phyloP scores from a whole-genome alignment of 2,888 invertebrate genomes.

The Xylota segnis region DNA sequence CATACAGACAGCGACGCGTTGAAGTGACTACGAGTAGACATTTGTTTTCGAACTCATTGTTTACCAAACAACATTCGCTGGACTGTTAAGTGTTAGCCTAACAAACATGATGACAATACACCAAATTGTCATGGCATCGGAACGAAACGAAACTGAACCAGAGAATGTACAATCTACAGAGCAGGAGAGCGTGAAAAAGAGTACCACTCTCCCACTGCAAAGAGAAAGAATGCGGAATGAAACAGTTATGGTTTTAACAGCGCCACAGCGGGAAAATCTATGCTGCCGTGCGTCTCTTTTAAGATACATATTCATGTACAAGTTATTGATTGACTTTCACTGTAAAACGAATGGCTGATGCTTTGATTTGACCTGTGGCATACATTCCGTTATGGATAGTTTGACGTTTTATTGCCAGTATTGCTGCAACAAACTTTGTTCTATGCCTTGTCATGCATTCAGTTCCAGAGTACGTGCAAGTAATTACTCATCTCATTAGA shows the following conservation, averaged over 20 bases:
- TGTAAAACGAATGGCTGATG: slow-evolving; percentile 21
- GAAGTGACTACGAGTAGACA: neutral
- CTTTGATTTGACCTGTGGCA: slow-evolving; percentile 37
- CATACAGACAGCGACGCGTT: too few species aligned
- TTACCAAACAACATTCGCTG: neutral
- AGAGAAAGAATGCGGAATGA: slow-evolving; percentile 20
- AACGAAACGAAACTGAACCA: slow-evolving; percentile 1
- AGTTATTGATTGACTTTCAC: slow-evolving; percentile 60
- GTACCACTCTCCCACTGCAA: neutral
- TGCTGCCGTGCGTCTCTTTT: neutral
- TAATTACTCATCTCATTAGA: slow-evolving; percentile 18
- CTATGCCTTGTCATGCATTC: neutral
- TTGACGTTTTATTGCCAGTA: neutral
- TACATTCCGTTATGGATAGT: slow-evolving; percentile 14
- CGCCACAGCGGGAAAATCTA: slow-evolving; percentile 13
- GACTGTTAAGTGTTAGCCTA: neutral
- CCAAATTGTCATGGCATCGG: neutral
- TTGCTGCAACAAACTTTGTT: too few species aligned
- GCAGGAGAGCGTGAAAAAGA: neutral
- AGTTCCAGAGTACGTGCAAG: slow-evolving; percentile 6
- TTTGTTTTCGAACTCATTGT: neutral
- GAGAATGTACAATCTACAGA: neutral
- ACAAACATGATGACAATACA: neutral
- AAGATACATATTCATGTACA: slow-evolving; percentile 8
- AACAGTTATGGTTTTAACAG: neutral